These are phyloP conservation scores for Drosophila multiciliata DNA, from an alignment of 2,888 invertebrate species.

Conservation along the genomic window DNA sequence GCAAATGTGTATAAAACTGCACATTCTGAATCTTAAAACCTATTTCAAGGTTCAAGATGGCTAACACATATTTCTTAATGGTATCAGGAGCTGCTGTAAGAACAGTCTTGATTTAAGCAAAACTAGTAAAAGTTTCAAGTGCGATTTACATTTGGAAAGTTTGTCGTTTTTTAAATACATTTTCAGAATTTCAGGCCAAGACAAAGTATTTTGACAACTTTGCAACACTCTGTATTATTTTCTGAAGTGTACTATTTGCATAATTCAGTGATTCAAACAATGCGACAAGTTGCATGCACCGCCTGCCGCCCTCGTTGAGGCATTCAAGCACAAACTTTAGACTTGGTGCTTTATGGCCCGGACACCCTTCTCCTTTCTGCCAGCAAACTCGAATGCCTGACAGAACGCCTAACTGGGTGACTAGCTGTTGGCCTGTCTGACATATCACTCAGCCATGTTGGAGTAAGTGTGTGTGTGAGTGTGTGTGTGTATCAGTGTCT, in stretches of 20 bases:
- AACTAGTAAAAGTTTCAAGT: neutral
- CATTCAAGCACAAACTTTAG: conserved; percentile 62
- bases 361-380: neutral
- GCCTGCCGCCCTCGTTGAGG: conserved; percentile 56
- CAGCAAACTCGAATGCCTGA: neutral
- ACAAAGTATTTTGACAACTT: neutral
- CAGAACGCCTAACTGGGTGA: conserved; percentile 13
- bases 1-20: accelerated
- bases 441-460: conserved; percentile 43
- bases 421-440: conserved; percentile 44
- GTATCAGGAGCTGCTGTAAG: neutral
- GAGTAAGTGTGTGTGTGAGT: conserved; percentile 8
- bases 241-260: conserved; percentile 62
- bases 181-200: neutral
- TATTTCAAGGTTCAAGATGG: neutral
- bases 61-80: neutral
- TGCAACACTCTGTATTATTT: neutral
- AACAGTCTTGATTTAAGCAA: neutral
- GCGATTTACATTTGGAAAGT: neutral
- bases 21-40: neutral
- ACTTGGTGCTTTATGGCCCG: conserved; percentile 50
- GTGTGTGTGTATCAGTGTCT: conserved; percentile 24
- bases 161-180: neutral
- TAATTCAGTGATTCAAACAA: conserved; percentile 76
- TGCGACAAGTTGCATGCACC: conserved; percentile 78